Conservation (phyloP, 2,113 vertebrate genomes). For the Lucifuga dentata region DNA sequence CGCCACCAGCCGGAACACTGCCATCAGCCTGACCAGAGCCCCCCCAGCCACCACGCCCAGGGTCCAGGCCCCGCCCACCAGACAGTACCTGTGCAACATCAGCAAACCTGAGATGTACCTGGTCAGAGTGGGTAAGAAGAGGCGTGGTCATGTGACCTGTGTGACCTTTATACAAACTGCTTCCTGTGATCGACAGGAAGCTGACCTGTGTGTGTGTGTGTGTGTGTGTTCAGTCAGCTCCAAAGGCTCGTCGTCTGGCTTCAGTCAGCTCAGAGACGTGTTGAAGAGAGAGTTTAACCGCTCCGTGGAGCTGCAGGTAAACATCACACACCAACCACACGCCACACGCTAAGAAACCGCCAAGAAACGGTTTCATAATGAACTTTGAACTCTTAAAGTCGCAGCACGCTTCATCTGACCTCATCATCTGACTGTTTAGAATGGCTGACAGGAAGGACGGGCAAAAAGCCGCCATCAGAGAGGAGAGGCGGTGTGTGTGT, state of each 20-base stretch:
- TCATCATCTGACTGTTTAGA: too few relatives aligned
- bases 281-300: slow-evolving; percentile 83
- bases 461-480: too few relatives aligned
- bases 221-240: slow-evolving; percentile 72
- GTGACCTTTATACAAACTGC: too few relatives aligned
- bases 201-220: not conserved
- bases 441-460: too few relatives aligned
- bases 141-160: too few relatives aligned
- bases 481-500: too few relatives aligned
- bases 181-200: too few relatives aligned
- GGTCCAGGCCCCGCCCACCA: slow-evolving; percentile 58
- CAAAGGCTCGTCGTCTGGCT: slow-evolving; percentile 72
- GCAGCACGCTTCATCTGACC: too few relatives aligned
- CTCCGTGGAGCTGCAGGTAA: slow-evolving; percentile 84
- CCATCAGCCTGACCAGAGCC: slow-evolving; percentile 70
- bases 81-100: slow-evolving; percentile 81
- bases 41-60: slow-evolving; percentile 73
- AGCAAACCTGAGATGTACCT: slow-evolving; percentile 83
- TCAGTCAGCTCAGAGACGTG: slow-evolving; percentile 79
- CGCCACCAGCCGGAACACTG: slow-evolving; percentile 62
- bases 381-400: too few relatives aligned
- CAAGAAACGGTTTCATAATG: too few relatives aligned
- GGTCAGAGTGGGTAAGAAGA: slow-evolving; percentile 81
- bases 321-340: not conserved
- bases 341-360: too few relatives aligned